Conservation (phyloP, 37 sponge, comb jelly and placozoan genomes). For the Aplysina aerophoba region DNA sequence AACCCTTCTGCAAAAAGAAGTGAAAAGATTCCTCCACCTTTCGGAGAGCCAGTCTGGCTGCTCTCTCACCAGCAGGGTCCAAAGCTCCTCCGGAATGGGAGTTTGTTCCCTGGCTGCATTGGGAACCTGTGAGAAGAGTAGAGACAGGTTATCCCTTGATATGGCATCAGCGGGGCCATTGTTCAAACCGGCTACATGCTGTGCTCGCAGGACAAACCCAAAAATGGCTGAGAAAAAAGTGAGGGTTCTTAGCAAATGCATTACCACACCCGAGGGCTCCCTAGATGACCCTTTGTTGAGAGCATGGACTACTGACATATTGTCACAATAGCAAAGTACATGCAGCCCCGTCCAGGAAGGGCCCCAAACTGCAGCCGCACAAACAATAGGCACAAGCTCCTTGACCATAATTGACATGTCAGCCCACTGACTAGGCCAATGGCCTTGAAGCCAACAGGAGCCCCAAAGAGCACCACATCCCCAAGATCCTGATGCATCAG, state of each 20-base stretch:
- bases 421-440: slow-evolving; percentile 10
- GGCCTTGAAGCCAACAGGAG: slow-evolving; percentile 32
- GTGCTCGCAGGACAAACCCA: slow-evolving; percentile 2
- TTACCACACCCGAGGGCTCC: slow-evolving; percentile 33
- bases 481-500: slow-evolving; percentile 43
- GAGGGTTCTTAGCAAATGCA: slow-evolving; percentile 61
- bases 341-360: slow-evolving; percentile 32
- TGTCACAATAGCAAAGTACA: slow-evolving; percentile 42
- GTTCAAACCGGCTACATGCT: slow-evolving; percentile 38
- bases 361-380: slow-evolving; percentile 62
- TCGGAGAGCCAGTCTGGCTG: too few species aligned
- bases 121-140: slow-evolving; percentile 11
- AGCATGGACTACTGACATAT: slow-evolving; percentile 46
- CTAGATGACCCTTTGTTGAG: slow-evolving; percentile 23
- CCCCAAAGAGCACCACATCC: slow-evolving; percentile 44
- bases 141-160: slow-evolving; percentile 12
- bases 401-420: slow-evolving; percentile 28
- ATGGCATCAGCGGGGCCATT: slow-evolving; percentile 62
- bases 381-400: slow-evolving; percentile 54
- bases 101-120: slow-evolving; percentile 13
- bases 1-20: slow-evolving; percentile 10
- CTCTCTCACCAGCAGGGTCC: too few species aligned
- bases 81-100: background rate
- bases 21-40: too few species aligned
- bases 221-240: slow-evolving; percentile 40